Evolutionary conservation across 2,797 vertebrate species (phyloP).

Genomic region (Sebastolobus altivelis): DNA sequence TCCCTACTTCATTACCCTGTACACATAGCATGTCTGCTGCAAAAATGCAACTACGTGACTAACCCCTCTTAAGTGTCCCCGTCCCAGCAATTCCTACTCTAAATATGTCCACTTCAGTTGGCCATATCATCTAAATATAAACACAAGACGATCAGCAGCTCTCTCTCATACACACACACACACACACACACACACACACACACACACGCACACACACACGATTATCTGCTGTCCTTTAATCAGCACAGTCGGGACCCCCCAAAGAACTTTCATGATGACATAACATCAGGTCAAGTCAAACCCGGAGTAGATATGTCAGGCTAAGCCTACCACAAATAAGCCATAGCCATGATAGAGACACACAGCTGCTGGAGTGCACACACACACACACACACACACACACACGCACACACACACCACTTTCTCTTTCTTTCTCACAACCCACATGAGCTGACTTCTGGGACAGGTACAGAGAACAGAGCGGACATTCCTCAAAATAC

Average conservation of each 20-base stretch:
- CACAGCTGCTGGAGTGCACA: constrained; percentile 36
- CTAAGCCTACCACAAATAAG: constrained; percentile 70
- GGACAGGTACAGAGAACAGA: constrained; percentile 71
- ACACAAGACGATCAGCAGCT: constrained; percentile 47
- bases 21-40: constrained; percentile 75
- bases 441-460: constrained; percentile 73
- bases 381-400: constrained; percentile 7
- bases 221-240: constrained; percentile 73
- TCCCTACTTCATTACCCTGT: constrained; percentile 80
- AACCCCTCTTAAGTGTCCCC: constrained; percentile 51
- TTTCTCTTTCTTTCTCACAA: constrained; percentile 50
- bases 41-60: constrained; percentile 64
- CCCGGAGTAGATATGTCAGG: constrained; percentile 61
- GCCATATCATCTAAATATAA: constrained; percentile 67
- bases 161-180: constrained; percentile 4
- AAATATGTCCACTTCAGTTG: constrained; percentile 70
- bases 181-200: constrained; percentile 20
- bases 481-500: constrained; percentile 83
- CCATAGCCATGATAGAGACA: constrained; percentile 48
- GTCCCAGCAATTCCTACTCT: constrained; percentile 33
- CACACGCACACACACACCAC: not conserved
- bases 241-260: constrained; percentile 68
- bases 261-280: constrained; percentile 75
- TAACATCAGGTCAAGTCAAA: constrained; percentile 78
- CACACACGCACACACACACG: constrained; percentile 20